Conservation (phyloP, 2,797 vertebrate species). For the Clarias fuscus region DNA sequence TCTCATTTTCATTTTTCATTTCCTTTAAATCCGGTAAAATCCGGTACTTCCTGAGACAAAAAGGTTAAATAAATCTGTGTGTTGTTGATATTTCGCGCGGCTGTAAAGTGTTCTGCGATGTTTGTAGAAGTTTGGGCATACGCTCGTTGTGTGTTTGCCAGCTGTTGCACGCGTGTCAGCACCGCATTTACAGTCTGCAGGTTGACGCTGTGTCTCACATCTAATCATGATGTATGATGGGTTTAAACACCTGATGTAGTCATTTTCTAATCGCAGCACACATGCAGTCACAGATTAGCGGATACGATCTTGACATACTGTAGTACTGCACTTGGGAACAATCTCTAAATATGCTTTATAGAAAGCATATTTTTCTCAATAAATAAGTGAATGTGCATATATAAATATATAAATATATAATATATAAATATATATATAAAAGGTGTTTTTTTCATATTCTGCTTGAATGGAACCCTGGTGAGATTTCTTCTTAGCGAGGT, state of each 20-base stretch:
- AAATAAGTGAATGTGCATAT: background rate
- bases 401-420: background rate
- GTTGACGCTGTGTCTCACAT: conserved; percentile 20
- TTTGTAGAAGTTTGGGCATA: conserved; percentile 11
- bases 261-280: conserved; percentile 16
- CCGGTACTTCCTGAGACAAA: background rate
- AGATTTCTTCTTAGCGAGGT: background rate
- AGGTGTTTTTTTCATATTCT: background rate
- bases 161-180: conserved; percentile 16
- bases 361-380: background rate
- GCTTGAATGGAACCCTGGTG: background rate
- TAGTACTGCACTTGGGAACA: background rate
- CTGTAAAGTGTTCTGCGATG: background rate
- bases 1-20: background rate
- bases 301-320: background rate
- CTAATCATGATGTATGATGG: background rate
- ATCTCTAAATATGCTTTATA: background rate
- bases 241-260: conserved; percentile 11
- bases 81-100: background rate
- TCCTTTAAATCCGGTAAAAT: background rate
- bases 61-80: background rate
- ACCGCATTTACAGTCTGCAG: conserved; percentile 24
- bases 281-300: background rate
- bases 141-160: conserved; percentile 10
- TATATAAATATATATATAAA: background rate